These are phyloP conservation scores for Limnothrissa miodon DNA, from an alignment of 2,113 vertebrate genomes.

Conservation along the genomic window DNA sequence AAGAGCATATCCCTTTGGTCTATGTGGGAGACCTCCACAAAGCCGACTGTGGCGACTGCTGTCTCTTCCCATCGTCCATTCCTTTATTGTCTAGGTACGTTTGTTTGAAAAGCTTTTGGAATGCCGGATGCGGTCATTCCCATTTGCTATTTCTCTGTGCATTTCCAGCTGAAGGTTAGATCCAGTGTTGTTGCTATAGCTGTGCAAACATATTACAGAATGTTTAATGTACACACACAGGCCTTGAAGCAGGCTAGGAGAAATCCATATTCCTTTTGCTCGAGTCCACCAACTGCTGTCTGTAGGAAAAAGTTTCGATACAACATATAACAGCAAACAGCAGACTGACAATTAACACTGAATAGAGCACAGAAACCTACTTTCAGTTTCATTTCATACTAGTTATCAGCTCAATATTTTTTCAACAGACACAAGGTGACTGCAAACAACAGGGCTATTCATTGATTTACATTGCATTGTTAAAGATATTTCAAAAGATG, in stretches of 20 bases:
- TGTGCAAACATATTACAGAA: conserved; percentile 29
- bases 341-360: too few species aligned
- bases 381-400: too few species aligned
- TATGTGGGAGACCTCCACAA: neutral
- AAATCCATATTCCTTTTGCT: too few species aligned
- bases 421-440: too few species aligned
- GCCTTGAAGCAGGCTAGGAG: neutral
- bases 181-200: conserved; percentile 10
- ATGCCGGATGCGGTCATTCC: conserved; percentile 13
- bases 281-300: too few species aligned
- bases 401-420: too few species aligned
- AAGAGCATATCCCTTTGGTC: neutral
- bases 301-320: too few species aligned
- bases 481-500: neutral
- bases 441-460: too few species aligned
- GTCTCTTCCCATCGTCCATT: neutral
- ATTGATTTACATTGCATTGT: too few species aligned
- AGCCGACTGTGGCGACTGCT: neutral
- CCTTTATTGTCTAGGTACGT: conserved; percentile 17
- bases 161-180: conserved; percentile 19
- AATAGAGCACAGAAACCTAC: too few species aligned
- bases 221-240: neutral
- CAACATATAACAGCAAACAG: too few species aligned
- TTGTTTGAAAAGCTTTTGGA: conserved; percentile 23
- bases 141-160: neutral